Base-by-base conservation (phyloP, 2,888 invertebrate species). In the Orthosia gracilis region DNA sequence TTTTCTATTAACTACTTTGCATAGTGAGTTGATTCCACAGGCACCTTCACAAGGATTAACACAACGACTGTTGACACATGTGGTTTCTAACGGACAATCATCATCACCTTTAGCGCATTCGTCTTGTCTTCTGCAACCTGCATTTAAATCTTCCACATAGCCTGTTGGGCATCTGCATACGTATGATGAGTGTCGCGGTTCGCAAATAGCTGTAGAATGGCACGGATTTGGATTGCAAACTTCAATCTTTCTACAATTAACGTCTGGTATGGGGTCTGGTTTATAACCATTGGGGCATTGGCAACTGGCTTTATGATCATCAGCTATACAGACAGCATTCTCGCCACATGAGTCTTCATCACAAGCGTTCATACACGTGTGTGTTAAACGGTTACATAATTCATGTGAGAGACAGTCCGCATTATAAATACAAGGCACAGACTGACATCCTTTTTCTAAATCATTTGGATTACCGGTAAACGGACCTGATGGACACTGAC, bases 391-490 rank as follows among this genome's bases (percentile, higher is more conserved):
- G 90, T 99, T 98, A 91, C 99, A 99, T 69, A 98, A 94, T 91
- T 99, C 98, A 73, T 97, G 97, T 0, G 97, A 95, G 50, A 98
- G 98, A 89, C 99, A 99, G 90, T 98, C 98, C 64, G 97, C 97
- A 89, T 98, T 98, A 91, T 98, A 98, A 54, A 98, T 98, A 91
- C 98, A 99, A 5, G 98, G 98, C 11, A 98, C 98, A 72, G 97
- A 97, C 93, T 97, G 97, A 89, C 98, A 98, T 69, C 98, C 98
- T 75, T 97, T 97, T 75, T 97, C 96, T 2, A 97, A 93, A 91
- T 98, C 98, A 89, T 98, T 98, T 0, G 99, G 98, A 95, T 99
- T 98, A 4, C 99, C 99, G 15, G 98, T 98, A 91, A 97, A 99
- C 1, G 98, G 97, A 23, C 99, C 99, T 12, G 98, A 97, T 23